Evolutionary conservation across 2,888 invertebrate genomes (phyloP).

Genomic region (Drosophila paramelanica): DNA sequence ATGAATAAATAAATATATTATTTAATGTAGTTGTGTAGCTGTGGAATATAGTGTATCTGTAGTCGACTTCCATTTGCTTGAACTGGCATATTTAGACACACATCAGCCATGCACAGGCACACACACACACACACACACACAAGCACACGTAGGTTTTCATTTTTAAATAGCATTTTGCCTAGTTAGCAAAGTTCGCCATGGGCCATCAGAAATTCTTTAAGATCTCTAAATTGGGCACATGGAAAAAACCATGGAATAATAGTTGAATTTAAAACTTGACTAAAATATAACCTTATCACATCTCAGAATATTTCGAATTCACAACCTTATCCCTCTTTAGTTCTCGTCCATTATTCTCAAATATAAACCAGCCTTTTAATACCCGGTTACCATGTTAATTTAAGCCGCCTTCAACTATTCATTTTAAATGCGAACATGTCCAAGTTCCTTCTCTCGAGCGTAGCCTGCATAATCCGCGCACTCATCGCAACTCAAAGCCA

Average conservation of each 20-base stretch:
- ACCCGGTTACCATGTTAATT: neutral
- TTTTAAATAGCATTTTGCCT: slow-evolving; percentile 32
- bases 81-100: slow-evolving; percentile 43
- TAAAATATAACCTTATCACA: no score
- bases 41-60: neutral
- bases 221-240: slow-evolving; percentile 17
- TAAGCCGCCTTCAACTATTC: slow-evolving; percentile 33
- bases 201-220: slow-evolving; percentile 33
- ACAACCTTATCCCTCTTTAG: neutral
- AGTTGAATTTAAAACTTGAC: no score
- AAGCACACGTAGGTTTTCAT: slow-evolving; percentile 20
- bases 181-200: slow-evolving; percentile 46
- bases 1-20: neutral
- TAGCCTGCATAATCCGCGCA: slow-evolving; percentile 29
- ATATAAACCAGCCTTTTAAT: neutral
- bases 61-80: slow-evolving; percentile 2
- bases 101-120: slow-evolving; percentile 11
- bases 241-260: neutral
- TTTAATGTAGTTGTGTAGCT: neutral
- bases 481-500: slow-evolving; percentile 7
- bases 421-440: slow-evolving; percentile 7
- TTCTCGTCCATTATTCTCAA: neutral
- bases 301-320: neutral
- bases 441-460: slow-evolving; percentile 18
- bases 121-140: slow-evolving; percentile 10